Percentiles rank a stretch among this genome's conserved stretches.
Conservation (phyloP, 2,888 invertebrate species). For the Thera britannica region DNA sequence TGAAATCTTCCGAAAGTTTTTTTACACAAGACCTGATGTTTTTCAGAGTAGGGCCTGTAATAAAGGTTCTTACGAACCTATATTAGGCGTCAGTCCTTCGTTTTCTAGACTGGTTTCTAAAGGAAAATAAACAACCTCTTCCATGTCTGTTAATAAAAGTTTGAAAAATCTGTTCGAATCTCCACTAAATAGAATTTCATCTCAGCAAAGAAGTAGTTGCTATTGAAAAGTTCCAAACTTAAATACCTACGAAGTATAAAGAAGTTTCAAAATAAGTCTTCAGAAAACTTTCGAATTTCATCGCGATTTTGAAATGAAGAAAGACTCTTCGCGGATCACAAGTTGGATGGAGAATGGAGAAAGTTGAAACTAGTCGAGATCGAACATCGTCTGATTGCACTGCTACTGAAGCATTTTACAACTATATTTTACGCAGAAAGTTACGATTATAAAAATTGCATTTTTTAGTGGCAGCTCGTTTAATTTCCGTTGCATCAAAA, state of each 20-base stretch:
- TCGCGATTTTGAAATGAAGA: slow-evolving; percentile 64
- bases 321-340: slow-evolving; percentile 65
- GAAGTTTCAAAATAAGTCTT: slow-evolving; percentile 62
- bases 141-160: background rate
- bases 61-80: too few species aligned
- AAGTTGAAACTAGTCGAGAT: slow-evolving; percentile 66
- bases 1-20: too few species aligned
- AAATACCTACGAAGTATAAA: slow-evolving; percentile 41
- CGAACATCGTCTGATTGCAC: slow-evolving; percentile 74
- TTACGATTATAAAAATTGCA: slow-evolving; percentile 8
- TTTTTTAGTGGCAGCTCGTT: background rate
- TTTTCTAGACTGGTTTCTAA: too few species aligned
- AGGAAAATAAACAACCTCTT: background rate
- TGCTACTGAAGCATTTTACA: slow-evolving; percentile 64
- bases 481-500: too few species aligned
- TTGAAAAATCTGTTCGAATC: background rate
- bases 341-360: slow-evolving; percentile 63
- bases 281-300: slow-evolving; percentile 71
- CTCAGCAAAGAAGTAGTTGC: background rate
- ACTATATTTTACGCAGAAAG: slow-evolving; percentile 50
- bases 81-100: too few species aligned
- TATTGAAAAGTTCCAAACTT: slow-evolving; percentile 22
- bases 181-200: slow-evolving; percentile 8
- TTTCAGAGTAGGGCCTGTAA: too few species aligned
- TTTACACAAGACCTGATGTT: too few species aligned